These are phyloP conservation scores for Drosophila histrio DNA, from an alignment of 2,888 invertebrate species.

Conservation along the genomic window DNA sequence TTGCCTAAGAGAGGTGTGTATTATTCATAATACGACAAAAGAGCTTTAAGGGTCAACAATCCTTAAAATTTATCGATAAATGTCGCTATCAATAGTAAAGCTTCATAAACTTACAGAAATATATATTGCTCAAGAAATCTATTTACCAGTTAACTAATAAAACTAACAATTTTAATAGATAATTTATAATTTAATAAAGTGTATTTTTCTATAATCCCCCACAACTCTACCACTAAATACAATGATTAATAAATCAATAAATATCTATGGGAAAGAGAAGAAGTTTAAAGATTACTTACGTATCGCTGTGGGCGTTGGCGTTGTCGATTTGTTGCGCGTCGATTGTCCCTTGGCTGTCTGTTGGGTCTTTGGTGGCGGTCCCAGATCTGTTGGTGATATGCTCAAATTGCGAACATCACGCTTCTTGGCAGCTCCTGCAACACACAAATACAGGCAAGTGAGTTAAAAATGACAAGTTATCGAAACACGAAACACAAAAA, in stretches of 20 bases:
- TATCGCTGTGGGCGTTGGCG: conserved; percentile 74
- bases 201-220: too few relatives aligned
- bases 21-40: too few relatives aligned
- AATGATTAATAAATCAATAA: not conserved
- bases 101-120: too few relatives aligned
- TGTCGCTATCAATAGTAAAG: too few relatives aligned
- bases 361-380: conserved; percentile 84
- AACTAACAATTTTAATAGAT: too few relatives aligned
- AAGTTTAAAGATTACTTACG: conserved; percentile 75
- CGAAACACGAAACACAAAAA: not conserved
- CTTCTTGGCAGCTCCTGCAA: conserved; percentile 84
- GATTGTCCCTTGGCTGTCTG: conserved; percentile 83
- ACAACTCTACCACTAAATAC: not conserved
- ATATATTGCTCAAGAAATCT: too few relatives aligned
- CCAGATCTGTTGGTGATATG: conserved; percentile 84
- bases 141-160: too few relatives aligned
- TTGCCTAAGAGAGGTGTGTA: too few relatives aligned
- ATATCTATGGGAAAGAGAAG: not conserved
- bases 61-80: too few relatives aligned
- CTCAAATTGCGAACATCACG: conserved; percentile 84
- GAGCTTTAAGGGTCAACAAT: too few relatives aligned
- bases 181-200: too few relatives aligned
- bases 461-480: conserved; percentile 17
- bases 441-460: conserved; percentile 8
- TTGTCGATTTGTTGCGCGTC: conserved; percentile 77